phyloP scores from a whole-genome alignment of 2,113 vertebrate species.

The Protobothrops mucrosquamatus region DNA sequence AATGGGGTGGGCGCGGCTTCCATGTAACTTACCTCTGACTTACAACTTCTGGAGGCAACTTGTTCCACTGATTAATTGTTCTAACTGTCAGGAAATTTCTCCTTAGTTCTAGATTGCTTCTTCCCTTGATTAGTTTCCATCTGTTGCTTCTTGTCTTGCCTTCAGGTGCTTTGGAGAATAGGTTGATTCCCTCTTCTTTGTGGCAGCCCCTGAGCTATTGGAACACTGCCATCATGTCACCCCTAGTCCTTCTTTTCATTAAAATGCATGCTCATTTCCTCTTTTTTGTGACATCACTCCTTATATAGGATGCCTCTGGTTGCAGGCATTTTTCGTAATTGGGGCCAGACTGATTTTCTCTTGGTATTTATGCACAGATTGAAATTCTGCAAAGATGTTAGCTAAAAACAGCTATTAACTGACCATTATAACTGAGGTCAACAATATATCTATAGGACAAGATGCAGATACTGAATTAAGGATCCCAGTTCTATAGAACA shows the following conservation, averaged over 20 bases:
- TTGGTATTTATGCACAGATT: background rate
- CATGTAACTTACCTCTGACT: too few relatives aligned
- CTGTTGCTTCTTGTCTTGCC: background rate
- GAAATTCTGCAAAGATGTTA: background rate
- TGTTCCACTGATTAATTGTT: background rate
- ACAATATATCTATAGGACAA: background rate
- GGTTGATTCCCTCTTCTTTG: background rate
- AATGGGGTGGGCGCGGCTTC: too few relatives aligned
- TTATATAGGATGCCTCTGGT: background rate
- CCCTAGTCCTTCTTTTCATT: background rate
- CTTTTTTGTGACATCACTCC: background rate
- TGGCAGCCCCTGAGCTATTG: background rate
- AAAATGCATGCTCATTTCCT: background rate
- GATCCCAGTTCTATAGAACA: background rate
- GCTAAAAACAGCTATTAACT: background rate
- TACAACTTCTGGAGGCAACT: background rate
- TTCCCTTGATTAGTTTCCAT: background rate
- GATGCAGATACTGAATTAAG: background rate
- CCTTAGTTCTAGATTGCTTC: background rate
- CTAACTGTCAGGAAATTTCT: background rate
- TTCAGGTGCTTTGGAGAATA: background rate
- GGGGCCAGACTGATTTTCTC: background rate
- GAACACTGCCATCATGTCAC: background rate
- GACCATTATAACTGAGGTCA: background rate
- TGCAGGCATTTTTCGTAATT: background rate